phyloP scores from a whole-genome alignment of 1,140 invertebrate species.

The Pomacea maculata region DNA sequence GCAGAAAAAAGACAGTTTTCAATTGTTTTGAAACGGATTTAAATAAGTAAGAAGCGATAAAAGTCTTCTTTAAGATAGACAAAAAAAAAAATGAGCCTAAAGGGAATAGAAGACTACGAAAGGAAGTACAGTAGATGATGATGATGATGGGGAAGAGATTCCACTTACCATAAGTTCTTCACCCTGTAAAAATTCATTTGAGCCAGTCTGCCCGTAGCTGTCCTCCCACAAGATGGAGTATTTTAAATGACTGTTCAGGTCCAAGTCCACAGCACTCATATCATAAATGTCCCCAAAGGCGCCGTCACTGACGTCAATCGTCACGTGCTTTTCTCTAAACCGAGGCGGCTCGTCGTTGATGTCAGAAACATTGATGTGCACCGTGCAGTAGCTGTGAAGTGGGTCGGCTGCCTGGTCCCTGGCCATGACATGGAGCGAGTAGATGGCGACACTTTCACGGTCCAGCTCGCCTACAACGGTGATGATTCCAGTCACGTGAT shows the following conservation, averaged over 20 bases:
- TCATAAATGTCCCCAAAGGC: not conserved
- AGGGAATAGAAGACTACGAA: too few relatives aligned
- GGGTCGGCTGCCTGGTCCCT: conserved; percentile 41
- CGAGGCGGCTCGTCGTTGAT: conserved; percentile 45
- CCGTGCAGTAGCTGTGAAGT: conserved; percentile 26
- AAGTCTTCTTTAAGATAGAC: conserved; percentile 8
- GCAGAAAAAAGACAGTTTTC: not conserved
- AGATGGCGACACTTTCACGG: conserved; percentile 34
- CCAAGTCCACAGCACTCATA: conserved; percentile 21
- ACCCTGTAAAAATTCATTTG: not conserved
- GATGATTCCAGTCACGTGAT: conserved; percentile 13
- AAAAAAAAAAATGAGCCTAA: too few relatives aligned
- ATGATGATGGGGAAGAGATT: too few relatives aligned
- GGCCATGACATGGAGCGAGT: conserved; percentile 39
- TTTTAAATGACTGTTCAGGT: conserved; percentile 11
- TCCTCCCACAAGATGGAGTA: conserved; percentile 26
- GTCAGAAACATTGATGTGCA: conserved; percentile 38
- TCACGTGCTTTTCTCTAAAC: conserved; percentile 16
- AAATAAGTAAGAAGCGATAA: conserved; percentile 13
- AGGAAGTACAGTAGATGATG: too few relatives aligned
- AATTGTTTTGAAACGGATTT: conserved; percentile 3
- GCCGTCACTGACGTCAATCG: not conserved
- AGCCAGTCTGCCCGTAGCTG: conserved; percentile 34
- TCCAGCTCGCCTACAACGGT: conserved; percentile 29
- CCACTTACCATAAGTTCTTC: too few relatives aligned